These are phyloP conservation scores for Arenaria interpres DNA, from an alignment of 2,113 vertebrate genomes.

Conservation along the genomic window DNA sequence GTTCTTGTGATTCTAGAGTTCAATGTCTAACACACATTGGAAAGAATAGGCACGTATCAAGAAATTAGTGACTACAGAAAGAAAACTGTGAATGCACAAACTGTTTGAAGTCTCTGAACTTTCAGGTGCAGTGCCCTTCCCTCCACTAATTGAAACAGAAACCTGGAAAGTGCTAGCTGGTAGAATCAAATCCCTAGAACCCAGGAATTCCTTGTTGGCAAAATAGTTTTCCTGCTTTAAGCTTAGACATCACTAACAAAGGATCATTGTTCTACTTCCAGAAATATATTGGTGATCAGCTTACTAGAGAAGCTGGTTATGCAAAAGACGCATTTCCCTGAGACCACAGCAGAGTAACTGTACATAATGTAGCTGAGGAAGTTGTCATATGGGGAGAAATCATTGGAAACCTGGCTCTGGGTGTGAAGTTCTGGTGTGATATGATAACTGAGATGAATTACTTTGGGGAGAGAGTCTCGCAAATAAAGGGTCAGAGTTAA, in stretches of 20 bases:
- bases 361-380: neutral
- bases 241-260: neutral
- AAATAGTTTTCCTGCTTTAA: neutral
- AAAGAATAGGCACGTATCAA: neutral
- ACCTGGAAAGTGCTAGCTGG: neutral
- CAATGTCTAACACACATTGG: neutral
- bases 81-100: neutral
- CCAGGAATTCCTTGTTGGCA: neutral
- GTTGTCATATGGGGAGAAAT: constrained; percentile 3
- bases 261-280: neutral
- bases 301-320: neutral
- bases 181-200: neutral
- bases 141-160: neutral
- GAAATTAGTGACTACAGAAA: neutral
- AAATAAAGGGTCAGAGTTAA: constrained; percentile 37
- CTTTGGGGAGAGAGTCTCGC: neutral
- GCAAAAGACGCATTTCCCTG: neutral
- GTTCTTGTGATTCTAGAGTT: neutral
- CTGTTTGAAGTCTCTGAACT: neutral
- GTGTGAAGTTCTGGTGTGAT: constrained; percentile 23
- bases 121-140: neutral
- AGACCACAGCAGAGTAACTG: neutral
- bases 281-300: neutral
- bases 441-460: neutral
- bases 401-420: neutral